These are phyloP conservation scores for Patella depressa DNA, from an alignment of 2,888 invertebrate genomes.

Conservation along the genomic window DNA sequence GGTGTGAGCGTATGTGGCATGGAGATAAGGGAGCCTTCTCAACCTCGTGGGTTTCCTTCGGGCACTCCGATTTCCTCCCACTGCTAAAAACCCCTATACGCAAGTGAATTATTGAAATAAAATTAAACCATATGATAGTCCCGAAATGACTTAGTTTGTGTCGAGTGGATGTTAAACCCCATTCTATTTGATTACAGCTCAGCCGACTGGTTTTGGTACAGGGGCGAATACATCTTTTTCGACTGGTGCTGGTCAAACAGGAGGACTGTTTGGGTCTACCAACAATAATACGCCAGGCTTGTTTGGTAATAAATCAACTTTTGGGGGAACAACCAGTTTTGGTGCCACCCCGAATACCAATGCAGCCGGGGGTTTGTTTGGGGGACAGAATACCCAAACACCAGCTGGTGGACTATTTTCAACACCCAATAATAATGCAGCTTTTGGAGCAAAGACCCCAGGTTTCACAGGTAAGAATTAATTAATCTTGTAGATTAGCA, in stretches of 20 bases:
- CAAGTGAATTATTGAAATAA: too few relatives aligned
- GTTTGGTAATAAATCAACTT: conserved; percentile 37
- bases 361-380: conserved; percentile 34
- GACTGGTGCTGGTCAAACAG: conserved; percentile 31
- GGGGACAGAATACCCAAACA: conserved; percentile 30
- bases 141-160: too few relatives aligned
- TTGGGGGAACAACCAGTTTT: not conserved
- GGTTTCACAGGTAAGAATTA: conserved; percentile 45
- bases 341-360: conserved; percentile 25
- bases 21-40: too few relatives aligned
- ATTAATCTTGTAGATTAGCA: not conserved
- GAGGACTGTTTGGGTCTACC: conserved; percentile 36
- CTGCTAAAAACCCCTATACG: too few relatives aligned
- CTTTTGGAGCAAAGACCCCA: conserved; percentile 59
- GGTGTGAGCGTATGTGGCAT: too few relatives aligned
- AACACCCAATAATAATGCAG: conserved; percentile 50
- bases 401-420: conserved; percentile 35
- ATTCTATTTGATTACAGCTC: not conserved
- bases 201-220: conserved; percentile 41
- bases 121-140: too few relatives aligned
- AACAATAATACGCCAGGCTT: conserved; percentile 21
- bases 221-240: conserved; percentile 43
- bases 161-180: too few relatives aligned
- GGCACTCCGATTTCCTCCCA: too few relatives aligned
- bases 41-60: too few relatives aligned